These are phyloP conservation scores for Pheosia tremula DNA, from an alignment of 2,888 invertebrate genomes.

Conservation along the genomic window DNA sequence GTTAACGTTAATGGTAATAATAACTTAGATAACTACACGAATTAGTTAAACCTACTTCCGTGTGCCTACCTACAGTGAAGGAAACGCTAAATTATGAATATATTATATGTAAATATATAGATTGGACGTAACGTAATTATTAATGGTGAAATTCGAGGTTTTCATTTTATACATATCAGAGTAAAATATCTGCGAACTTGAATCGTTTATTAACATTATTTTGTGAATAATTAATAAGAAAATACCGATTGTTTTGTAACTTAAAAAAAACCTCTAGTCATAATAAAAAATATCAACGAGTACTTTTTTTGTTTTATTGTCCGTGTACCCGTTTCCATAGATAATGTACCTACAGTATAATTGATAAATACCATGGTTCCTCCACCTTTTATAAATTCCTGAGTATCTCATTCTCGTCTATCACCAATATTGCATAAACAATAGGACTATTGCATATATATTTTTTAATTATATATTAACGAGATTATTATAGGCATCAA, in stretches of 20 bases:
- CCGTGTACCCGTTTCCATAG: neutral
- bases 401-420: too few relatives aligned
- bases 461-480: too few relatives aligned
- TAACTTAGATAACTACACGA: constrained; percentile 54
- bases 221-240: constrained; percentile 63
- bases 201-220: constrained; percentile 67
- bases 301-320: constrained; percentile 53
- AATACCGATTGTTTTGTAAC: constrained; percentile 84
- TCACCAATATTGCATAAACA: too few relatives aligned
- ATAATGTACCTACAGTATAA: too few relatives aligned
- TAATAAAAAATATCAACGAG: constrained; percentile 85
- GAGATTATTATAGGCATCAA: too few relatives aligned
- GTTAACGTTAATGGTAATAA: constrained; percentile 49
- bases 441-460: too few relatives aligned
- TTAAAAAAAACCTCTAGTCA: constrained; percentile 89
- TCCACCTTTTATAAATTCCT: too few relatives aligned
- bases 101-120: constrained; percentile 50
- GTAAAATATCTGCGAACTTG: constrained; percentile 62
- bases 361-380: too few relatives aligned
- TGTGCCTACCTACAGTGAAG: constrained; percentile 72
- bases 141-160: constrained; percentile 64
- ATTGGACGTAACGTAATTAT: constrained; percentile 46
- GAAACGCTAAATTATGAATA: constrained; percentile 52
- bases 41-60: constrained; percentile 60
- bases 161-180: constrained; percentile 82